phyloP scores from a whole-genome alignment of 2,888 invertebrate genomes.

The Entomobrya proxima region DNA sequence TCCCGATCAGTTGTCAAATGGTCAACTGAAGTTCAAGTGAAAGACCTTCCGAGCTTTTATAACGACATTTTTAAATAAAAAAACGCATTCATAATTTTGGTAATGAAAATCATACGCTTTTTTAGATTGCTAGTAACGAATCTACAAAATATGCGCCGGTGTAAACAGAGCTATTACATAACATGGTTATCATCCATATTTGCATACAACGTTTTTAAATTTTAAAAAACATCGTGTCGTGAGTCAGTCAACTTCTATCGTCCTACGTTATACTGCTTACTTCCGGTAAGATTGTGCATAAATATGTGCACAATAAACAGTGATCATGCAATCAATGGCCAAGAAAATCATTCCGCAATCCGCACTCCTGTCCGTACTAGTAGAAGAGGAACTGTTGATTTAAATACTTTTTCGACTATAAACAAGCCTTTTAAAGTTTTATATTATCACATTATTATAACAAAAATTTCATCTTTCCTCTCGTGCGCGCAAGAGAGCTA shows the following conservation, averaged over 20 bases:
- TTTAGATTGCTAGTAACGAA: no score
- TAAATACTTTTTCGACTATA: background rate
- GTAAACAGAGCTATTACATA: background rate
- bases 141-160: background rate
- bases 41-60: conserved; percentile 50
- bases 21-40: conserved; percentile 60
- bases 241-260: background rate
- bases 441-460: background rate
- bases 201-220: conserved; percentile 1
- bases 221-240: background rate
- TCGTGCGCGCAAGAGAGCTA: no score
- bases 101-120: conserved; percentile 24
- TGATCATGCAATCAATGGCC: no score
- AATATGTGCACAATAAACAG: background rate
- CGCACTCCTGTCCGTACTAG: no score
- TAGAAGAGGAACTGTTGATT: background rate
- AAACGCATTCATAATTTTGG: conserved; percentile 11
- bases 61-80: background rate
- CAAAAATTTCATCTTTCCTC: background rate
- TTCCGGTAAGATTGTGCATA: conserved; percentile 19
- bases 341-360: background rate
- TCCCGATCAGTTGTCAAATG: conserved; percentile 18
- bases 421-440: background rate
- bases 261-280: conserved; percentile 12
- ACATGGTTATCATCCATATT: background rate